These are phyloP conservation scores for Marasmarcha lunaedactyla DNA, from an alignment of 2,888 invertebrate genomes.

Conservation along the genomic window DNA sequence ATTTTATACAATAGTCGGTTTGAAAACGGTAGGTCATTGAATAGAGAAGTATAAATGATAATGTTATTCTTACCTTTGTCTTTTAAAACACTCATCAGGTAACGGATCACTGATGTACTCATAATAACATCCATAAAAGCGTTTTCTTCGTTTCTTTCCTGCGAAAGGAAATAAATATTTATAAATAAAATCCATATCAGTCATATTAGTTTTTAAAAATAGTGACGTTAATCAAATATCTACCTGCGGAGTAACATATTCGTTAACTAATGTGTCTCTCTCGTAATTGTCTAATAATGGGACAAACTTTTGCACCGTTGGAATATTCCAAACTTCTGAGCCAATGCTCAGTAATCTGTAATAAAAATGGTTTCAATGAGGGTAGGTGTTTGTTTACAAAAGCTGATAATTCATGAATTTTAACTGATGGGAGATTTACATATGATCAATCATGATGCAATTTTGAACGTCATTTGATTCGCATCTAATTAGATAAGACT, in stretches of 20 bases:
- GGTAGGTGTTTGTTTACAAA: too few relatives aligned
- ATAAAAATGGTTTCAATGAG: constrained; percentile 16
- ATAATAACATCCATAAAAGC: constrained; percentile 83
- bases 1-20: too few relatives aligned
- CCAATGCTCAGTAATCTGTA: constrained; percentile 76
- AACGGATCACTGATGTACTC: constrained; percentile 80
- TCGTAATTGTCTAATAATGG: constrained; percentile 89
- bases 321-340: constrained; percentile 72
- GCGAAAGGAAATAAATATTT: constrained; percentile 1
- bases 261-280: constrained; percentile 77
- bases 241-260: constrained; percentile 78
- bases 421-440: too few relatives aligned
- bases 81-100: constrained; percentile 76
- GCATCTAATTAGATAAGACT: too few relatives aligned
- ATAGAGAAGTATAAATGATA: too few relatives aligned
- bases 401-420: too few relatives aligned
- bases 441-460: too few relatives aligned
- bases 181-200: not conserved
- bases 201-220: constrained; percentile 1
- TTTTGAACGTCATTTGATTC: too few relatives aligned
- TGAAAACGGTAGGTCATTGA: too few relatives aligned
- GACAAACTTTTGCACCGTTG: constrained; percentile 80
- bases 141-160: constrained; percentile 83
- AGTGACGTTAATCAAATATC: constrained; percentile 3
- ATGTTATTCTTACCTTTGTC: constrained; percentile 70